Base-by-base conservation (phyloP, 2,113 vertebrate genomes). In the Siphamia tubifer region DNA sequence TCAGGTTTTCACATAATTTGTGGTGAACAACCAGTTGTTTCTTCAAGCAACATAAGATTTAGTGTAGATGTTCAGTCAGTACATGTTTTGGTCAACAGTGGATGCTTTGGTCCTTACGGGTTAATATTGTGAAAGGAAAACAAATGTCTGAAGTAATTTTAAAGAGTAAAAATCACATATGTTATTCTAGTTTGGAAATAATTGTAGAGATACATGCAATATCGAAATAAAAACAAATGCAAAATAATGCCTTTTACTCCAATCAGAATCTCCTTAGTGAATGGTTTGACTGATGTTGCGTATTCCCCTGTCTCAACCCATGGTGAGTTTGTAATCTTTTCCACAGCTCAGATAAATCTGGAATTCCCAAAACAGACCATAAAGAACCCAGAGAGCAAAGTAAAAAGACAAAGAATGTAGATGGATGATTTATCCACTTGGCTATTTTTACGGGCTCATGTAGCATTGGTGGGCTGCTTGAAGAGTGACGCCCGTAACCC, bases 371-470 rank as follows among this genome's bases (percentile, higher is more conserved):
- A 68, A n/a, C 32, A 61, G 68, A 51, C 0, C 31, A 51, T 11
- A 27, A 11, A 60, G 40, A 53, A n/a, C 8, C 32, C 17, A 55
- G 5, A 11, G 38, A 45, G 32, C 11, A 8, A 3, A 21, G 6
- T 9, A 25, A 5, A 5, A 31, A 24, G 21, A 64, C 13, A 47
- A 21, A 20, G 11, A 40, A 5, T 5, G 36, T 34, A 48, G 16
- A 63, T 45, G 27, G 64, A 56, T 67, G 55, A 86, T 81, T 81
- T 68, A 80, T 66, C 0, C 43, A 20, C 8, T 40, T 16, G 35
- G 52, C 64, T 32, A 1, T 17, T 79, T 74, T 82, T 66, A 79
- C 16, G 6, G 44, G 48, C 55, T 70, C 2, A 0, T 64, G 35
- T 72, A 16, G 19, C 24, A 2, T 51, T 53, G 70, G 68, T 68